Percentiles rank a stretch among this genome's conserved stretches.
phyloP scores from a whole-genome alignment of 2,113 vertebrate species.

The Puma concolor region DNA sequence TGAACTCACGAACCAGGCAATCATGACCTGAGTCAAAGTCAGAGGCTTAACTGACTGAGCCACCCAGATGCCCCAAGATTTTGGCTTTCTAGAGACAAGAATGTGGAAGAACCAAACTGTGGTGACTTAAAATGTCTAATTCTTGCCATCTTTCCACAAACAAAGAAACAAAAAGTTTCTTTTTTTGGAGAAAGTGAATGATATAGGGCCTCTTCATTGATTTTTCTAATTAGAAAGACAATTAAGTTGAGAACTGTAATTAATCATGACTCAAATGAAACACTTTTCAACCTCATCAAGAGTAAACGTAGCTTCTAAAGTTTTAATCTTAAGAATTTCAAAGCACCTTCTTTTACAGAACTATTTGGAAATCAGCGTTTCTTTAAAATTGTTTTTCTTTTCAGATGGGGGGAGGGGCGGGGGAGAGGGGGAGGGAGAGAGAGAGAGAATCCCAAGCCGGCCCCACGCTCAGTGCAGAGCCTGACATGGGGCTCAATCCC shows the following conservation, averaged over 20 bases:
- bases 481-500: no score
- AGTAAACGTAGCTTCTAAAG: background rate
- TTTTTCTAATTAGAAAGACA: conserved; percentile 38
- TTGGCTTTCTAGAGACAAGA: conserved; percentile 43
- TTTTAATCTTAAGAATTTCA: conserved; percentile 35
- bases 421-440: no score
- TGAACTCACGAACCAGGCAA: no score
- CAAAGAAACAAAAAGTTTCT: background rate
- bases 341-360: background rate
- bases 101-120: background rate
- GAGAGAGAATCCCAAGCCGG: no score
- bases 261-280: background rate
- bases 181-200: background rate
- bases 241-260: conserved; percentile 5
- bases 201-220: background rate
- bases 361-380: background rate
- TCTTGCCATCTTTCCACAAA: background rate
- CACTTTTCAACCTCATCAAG: background rate
- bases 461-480: no score
- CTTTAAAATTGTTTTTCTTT: no score
- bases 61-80: background rate
- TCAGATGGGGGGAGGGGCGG: no score
- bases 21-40: no score
- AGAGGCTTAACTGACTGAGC: no score
- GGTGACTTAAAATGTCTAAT: background rate